Evolutionary conservation across 2,888 invertebrate species (phyloP).

Genomic region (Melipona beecheii): DNA sequence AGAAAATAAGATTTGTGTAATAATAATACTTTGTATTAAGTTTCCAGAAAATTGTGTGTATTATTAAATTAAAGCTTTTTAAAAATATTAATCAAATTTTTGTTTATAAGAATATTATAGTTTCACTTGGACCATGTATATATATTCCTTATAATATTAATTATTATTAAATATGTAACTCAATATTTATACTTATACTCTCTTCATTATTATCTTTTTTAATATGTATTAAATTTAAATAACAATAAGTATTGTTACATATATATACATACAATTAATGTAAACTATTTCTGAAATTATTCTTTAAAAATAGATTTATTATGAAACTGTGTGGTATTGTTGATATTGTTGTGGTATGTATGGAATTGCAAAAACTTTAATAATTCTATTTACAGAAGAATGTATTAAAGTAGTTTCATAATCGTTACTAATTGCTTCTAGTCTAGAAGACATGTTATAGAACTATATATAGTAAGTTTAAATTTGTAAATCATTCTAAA

Average conservation of each 20-base stretch:
- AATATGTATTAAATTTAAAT: slow-evolving; percentile 4
- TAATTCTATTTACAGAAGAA: slow-evolving; percentile 40
- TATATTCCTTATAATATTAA: slow-evolving; percentile 5
- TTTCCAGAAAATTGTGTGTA: slow-evolving; percentile 9
- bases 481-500: slow-evolving; percentile 51
- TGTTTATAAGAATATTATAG: slow-evolving; percentile 1
- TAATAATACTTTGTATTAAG: slow-evolving; percentile 14
- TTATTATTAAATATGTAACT: slow-evolving; percentile 3
- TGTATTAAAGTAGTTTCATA: slow-evolving; percentile 45
- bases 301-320: slow-evolving; percentile 24
- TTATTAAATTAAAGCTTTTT: slow-evolving; percentile 16
- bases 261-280: not conserved
- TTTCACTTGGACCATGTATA: slow-evolving; percentile 1
- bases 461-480: slow-evolving; percentile 46
- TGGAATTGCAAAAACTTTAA: slow-evolving; percentile 55
- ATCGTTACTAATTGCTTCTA: slow-evolving; percentile 58
- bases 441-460: slow-evolving; percentile 49
- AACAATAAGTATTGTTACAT: slow-evolving; percentile 3
- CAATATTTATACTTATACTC: slow-evolving; percentile 4
- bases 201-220: slow-evolving; percentile 8
- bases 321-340: slow-evolving; percentile 33
- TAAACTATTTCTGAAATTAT: slow-evolving; percentile 12
- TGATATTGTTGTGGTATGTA: slow-evolving; percentile 17
- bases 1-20: slow-evolving; percentile 35
- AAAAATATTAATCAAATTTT: not conserved